Evolutionary conservation across 2,888 invertebrate genomes (phyloP).

Genomic region (Nephrotoma appendiculata): DNA sequence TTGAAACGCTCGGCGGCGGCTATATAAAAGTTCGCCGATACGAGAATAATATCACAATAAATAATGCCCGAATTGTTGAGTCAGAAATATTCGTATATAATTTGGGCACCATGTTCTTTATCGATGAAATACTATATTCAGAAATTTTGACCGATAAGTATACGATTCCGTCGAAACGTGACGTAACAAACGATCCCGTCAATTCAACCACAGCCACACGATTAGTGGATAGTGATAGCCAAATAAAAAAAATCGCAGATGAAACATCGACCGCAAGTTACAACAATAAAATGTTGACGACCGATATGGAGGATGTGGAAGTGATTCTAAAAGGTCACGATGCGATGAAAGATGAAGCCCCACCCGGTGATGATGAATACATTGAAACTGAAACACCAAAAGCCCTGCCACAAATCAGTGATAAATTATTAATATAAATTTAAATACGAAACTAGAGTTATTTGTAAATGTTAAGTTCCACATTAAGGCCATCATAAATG

Average conservation of each 20-base stretch:
- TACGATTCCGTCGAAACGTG: conserved; percentile 16
- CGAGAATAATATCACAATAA: conserved; percentile 35
- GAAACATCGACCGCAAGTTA: conserved; percentile 2
- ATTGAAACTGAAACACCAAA: conserved; percentile 31
- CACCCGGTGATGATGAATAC: conserved; percentile 13
- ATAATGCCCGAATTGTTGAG: conserved; percentile 42
- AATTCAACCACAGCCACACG: conserved; percentile 16
- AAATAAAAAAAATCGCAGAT: conserved; percentile 15
- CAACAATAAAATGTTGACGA: neutral
- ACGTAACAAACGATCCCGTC: conserved; percentile 6
- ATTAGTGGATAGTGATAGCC: conserved; percentile 11
- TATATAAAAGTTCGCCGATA: conserved; percentile 37
- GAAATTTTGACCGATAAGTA: conserved; percentile 27
- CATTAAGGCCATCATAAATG: neutral
- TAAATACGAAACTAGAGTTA: neutral
- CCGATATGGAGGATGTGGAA: conserved; percentile 27
- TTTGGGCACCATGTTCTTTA: conserved; percentile 47
- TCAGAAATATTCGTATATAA: conserved; percentile 49
- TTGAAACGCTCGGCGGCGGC: conserved; percentile 41
- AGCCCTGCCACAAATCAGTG: conserved; percentile 24
- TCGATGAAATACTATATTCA: conserved; percentile 41
- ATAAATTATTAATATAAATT: neutral
- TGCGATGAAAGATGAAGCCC: conserved; percentile 15
- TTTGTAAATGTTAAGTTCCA: neutral
- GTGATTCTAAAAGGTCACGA: conserved; percentile 12